Evolutionary conservation across 30 jellyfish, hydroid and myxozoan genomes (phyloP).

Genomic region (Nemopilema nomurai): DNA sequence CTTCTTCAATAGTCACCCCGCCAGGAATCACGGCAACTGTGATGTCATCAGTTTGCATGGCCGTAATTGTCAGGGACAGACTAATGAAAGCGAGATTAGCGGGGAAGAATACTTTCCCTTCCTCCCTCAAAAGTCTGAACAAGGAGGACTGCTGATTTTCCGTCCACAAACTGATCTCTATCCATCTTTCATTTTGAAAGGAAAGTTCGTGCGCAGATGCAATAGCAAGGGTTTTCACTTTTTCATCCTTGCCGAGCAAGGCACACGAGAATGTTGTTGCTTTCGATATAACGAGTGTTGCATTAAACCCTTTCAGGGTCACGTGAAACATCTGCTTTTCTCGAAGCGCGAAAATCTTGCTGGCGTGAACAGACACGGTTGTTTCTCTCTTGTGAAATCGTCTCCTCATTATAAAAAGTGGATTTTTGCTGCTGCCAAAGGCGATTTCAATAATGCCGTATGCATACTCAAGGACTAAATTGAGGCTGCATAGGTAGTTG

Average conservation of each 20-base stretch:
- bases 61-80: conserved; percentile 23
- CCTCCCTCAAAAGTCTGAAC: conserved; percentile 10
- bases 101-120: conserved; percentile 40
- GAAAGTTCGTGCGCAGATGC: not conserved
- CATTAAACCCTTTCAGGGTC: conserved; percentile 6
- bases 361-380: conserved; percentile 25
- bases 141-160: conserved; percentile 9
- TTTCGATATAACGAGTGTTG: conserved; percentile 27
- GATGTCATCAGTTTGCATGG: not conserved
- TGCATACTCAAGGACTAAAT: conserved; percentile 37
- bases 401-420: conserved; percentile 1
- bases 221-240: not conserved
- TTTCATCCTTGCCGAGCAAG: not conserved
- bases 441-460: conserved; percentile 13
- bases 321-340: conserved; percentile 13
- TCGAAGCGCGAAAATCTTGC: conserved; percentile 34
- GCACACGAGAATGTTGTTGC: conserved; percentile 45
- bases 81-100: conserved; percentile 37
- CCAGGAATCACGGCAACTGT: conserved; percentile 49
- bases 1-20: conserved; percentile 16
- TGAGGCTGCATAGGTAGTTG: conserved; percentile 47
- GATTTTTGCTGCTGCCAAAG: not conserved
- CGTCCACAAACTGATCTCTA: conserved; percentile 31
- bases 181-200: not conserved
- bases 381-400: conserved; percentile 2